Evolutionary conservation across 1,140 invertebrate genomes (phyloP).

Genomic region (Eulimnadia texana): DNA sequence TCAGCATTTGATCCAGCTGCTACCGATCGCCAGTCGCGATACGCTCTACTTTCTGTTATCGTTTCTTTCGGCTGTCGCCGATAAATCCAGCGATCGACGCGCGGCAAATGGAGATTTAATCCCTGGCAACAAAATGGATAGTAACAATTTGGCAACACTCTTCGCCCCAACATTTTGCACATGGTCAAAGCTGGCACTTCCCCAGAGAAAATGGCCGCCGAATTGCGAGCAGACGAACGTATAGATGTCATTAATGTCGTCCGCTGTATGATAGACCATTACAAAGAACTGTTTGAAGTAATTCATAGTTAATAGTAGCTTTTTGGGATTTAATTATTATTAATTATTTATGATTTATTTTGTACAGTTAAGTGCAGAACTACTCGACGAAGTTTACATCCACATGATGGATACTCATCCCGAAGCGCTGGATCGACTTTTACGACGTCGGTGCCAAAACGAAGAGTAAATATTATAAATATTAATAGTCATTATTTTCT

Average conservation of each 20-base stretch:
- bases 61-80: constrained; percentile 63
- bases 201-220: constrained; percentile 33
- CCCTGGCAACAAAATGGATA: constrained; percentile 84
- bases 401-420: constrained; percentile 70
- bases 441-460: constrained; percentile 35
- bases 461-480: constrained; percentile 33
- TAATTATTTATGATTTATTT: constrained; percentile 1
- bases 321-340: background rate
- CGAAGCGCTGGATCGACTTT: constrained; percentile 51
- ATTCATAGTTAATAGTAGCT: constrained; percentile 12
- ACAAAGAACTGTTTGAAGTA: constrained; percentile 52
- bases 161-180: constrained; percentile 84
- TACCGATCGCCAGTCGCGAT: constrained; percentile 73
- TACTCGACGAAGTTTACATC: constrained; percentile 69
- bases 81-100: constrained; percentile 49
- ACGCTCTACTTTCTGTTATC: constrained; percentile 64
- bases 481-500: constrained; percentile 29
- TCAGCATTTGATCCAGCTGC: constrained; percentile 64
- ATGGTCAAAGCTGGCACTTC: constrained; percentile 39
- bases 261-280: constrained; percentile 62
- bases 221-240: constrained; percentile 55
- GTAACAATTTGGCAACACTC: constrained; percentile 74
- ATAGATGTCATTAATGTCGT: constrained; percentile 80
- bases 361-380: constrained; percentile 40
- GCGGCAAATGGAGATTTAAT: constrained; percentile 40